Conservation (phyloP, 2,888 invertebrate species). For the Panorpa germanica region DNA sequence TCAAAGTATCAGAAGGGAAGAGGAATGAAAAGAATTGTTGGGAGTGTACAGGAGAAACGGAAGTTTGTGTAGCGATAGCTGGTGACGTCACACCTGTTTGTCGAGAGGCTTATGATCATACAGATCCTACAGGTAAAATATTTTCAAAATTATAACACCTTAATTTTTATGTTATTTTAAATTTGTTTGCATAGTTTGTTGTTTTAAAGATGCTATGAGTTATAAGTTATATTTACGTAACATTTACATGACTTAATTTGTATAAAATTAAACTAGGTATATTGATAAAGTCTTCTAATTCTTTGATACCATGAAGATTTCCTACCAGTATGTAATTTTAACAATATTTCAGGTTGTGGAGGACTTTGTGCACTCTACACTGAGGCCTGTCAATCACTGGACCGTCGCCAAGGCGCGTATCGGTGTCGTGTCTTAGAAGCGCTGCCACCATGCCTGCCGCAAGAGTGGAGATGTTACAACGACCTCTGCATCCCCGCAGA, state of each 20-base stretch:
- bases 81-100: constrained; percentile 38
- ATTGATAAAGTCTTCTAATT: neutral
- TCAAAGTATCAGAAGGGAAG: too few relatives aligned
- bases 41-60: constrained; percentile 28
- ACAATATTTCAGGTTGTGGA: constrained; percentile 32
- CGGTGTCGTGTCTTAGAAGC: constrained; percentile 35
- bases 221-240: constrained; percentile 23
- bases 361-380: constrained; percentile 41
- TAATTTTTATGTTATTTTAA: too few relatives aligned
- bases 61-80: constrained; percentile 43
- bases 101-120: constrained; percentile 27
- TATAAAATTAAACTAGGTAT: neutral
- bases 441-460: constrained; percentile 35
- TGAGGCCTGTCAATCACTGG: constrained; percentile 41
- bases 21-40: too few relatives aligned
- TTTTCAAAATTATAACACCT: constrained; percentile 1
- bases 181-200: constrained; percentile 26
- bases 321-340: constrained; percentile 8
- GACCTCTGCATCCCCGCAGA: constrained; percentile 41
- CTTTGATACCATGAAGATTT: neutral
- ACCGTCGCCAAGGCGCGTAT: constrained; percentile 29
- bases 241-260: constrained; percentile 12
- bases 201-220: constrained; percentile 23
- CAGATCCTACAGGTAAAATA: constrained; percentile 35
- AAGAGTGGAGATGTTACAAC: constrained; percentile 55